Percentiles rank a stretch among this genome's conserved stretches.
Evolutionary conservation across 1,140 invertebrate species (phyloP).

Genomic region (Meloidogyne hapla): DNA sequence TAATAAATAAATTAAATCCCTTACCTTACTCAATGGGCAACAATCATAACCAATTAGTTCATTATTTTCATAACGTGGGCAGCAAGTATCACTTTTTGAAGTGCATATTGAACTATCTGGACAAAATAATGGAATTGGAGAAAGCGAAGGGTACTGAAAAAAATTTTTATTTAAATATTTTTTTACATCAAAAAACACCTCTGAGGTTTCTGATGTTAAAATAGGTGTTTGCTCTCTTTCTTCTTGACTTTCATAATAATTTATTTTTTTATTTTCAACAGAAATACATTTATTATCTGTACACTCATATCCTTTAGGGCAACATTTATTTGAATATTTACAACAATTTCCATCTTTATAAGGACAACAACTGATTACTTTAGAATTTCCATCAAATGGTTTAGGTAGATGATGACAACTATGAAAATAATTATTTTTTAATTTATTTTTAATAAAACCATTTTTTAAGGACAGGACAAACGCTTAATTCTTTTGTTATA

Average conservation of each 20-base stretch:
- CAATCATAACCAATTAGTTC: background rate
- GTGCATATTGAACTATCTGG: constrained; percentile 14
- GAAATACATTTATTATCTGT: constrained; percentile 25
- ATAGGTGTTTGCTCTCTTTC: background rate
- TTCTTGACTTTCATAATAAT: background rate
- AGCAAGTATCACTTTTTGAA: constrained; percentile 12
- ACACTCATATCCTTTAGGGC: constrained; percentile 21
- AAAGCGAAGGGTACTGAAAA: background rate
- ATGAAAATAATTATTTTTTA: background rate
- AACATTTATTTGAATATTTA: constrained; percentile 12
- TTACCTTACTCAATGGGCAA: constrained; percentile 9
- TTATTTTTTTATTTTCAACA: background rate
- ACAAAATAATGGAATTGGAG: background rate
- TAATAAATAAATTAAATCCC: too few relatives aligned
- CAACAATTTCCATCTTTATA: constrained; percentile 25
- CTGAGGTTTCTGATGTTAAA: background rate
- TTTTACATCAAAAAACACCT: background rate
- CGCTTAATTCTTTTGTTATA: too few relatives aligned
- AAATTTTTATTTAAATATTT: background rate
- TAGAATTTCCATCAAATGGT: background rate
- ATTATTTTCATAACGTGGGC: background rate
- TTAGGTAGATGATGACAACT: background rate
- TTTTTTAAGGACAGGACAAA: background rate
- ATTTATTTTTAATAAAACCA: background rate
- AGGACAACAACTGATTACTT: constrained; percentile 10